phyloP scores from a whole-genome alignment of 2,113 vertebrate species.

The Crotalus tigris region DNA sequence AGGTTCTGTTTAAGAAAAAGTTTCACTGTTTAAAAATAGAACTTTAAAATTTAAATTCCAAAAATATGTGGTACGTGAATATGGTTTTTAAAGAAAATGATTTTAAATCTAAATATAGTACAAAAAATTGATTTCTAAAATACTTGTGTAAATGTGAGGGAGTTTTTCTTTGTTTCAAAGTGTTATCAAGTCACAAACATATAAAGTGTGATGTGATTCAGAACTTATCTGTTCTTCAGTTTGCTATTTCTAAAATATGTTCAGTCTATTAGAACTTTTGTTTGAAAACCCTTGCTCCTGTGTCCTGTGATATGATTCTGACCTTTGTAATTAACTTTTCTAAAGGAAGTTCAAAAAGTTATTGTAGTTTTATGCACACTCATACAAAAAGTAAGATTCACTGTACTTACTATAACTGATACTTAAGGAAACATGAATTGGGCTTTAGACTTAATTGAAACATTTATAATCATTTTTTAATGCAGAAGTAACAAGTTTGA shows the following conservation, averaged over 20 bases:
- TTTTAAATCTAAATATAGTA: conserved; percentile 9
- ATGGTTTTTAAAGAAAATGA: conserved; percentile 43
- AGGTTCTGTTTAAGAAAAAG: neutral
- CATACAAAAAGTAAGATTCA: neutral
- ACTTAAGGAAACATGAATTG: neutral
- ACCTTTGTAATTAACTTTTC: neutral
- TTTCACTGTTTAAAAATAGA: neutral
- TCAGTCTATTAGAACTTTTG: neutral
- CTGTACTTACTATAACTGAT: neutral
- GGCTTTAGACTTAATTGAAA: neutral
- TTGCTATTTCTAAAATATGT: neutral
- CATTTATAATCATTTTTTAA: neutral
- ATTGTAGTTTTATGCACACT: neutral
- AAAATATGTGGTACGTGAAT: conserved; percentile 30
- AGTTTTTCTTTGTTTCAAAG: neutral
- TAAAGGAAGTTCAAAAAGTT: neutral
- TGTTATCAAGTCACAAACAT: neutral
- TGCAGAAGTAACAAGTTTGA: neutral
- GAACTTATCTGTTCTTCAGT: neutral
- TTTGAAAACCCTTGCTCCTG: neutral
- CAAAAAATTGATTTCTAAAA: conserved; percentile 24
- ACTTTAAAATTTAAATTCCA: conserved; percentile 5
- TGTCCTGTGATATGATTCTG: neutral
- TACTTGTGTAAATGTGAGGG: neutral
- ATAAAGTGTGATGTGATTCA: neutral